Conservation (phyloP, 2,113 vertebrate species). For the Dasyprocta punctata region DNA sequence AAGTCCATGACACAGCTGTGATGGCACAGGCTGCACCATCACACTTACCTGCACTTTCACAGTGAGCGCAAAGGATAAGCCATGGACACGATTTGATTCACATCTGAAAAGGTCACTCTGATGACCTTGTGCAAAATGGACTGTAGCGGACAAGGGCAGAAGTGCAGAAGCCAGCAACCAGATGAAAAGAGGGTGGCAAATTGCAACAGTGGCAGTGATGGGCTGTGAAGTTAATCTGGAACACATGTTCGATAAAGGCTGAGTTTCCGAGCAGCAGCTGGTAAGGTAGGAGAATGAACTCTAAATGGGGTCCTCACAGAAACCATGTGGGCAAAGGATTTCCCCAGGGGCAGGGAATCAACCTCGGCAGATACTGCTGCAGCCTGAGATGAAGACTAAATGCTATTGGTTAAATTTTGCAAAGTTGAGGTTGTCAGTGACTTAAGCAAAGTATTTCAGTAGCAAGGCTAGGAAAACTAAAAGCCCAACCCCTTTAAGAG, state of each 20-base stretch:
- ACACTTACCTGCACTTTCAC: neutral
- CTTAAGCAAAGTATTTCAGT: neutral
- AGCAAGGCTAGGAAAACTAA: neutral
- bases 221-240: accelerated
- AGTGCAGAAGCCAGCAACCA: no score
- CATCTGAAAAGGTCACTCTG: neutral
- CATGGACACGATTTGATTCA: neutral
- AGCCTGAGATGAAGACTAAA: neutral
- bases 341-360: neutral
- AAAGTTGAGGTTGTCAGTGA: neutral
- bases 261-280: neutral
- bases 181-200: accelerated
- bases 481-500: neutral
- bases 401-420: accelerated
- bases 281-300: neutral
- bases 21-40: neutral
- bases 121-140: neutral
- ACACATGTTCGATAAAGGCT: accelerated
- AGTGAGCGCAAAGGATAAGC: neutral
- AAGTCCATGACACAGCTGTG: neutral
- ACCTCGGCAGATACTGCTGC: neutral
- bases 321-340: neutral
- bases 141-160: neutral
- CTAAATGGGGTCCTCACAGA: neutral
- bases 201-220: accelerated